Base-by-base conservation (phyloP, 2,888 invertebrate species). In the Diaprepes abbreviatus region DNA sequence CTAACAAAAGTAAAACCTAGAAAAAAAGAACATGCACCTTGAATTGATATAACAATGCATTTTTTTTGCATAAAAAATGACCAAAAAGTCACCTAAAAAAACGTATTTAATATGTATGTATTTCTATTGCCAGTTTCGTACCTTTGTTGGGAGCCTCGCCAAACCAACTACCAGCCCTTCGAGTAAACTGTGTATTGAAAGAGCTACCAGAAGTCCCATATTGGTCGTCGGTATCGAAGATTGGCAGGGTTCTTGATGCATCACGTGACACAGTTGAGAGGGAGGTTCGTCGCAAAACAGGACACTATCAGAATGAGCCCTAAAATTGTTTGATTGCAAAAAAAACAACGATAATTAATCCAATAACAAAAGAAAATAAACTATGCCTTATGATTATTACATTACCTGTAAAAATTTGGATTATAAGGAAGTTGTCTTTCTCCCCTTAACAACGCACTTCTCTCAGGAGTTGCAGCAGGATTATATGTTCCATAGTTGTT, bases 131-230 rank as follows among this genome's bases (percentile, higher is more conserved):
- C n/a, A n/a, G n/a, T n/a, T 24, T 24, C 24, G 5, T 80, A 92
- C 93, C 86, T 90, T 89, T 1, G 88, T 83, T 10, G 89, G 79
- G 10, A 87, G 86, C 63, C 87, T 86, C 81, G 94, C 93, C 35
- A 95, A 84, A 0, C 95, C 95, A 76, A 95, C 92, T 0, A 94
- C 93, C 58, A 94, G 81, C 1, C 95, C 95, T 81, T 95, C 94
- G 72, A 94, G 84, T 10, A 93, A 83, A 14, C 94, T 90, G 77
- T 95, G 95, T 70, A 93, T 87, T 0, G 92, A 91, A 58, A 95
- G 82, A 0, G 94, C 94, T 24, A 90, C 85, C 16, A 94, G 84
- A 54, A 93, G 83, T 0, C 93, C 92, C 9, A 91, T 79, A 6
- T 89, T 87, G 0, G 90, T 89, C 0, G 91, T 89, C 31, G 89